Conservation (phyloP, 2,113 vertebrate species). For the rat (Rattus norvegicus) region DNA sequence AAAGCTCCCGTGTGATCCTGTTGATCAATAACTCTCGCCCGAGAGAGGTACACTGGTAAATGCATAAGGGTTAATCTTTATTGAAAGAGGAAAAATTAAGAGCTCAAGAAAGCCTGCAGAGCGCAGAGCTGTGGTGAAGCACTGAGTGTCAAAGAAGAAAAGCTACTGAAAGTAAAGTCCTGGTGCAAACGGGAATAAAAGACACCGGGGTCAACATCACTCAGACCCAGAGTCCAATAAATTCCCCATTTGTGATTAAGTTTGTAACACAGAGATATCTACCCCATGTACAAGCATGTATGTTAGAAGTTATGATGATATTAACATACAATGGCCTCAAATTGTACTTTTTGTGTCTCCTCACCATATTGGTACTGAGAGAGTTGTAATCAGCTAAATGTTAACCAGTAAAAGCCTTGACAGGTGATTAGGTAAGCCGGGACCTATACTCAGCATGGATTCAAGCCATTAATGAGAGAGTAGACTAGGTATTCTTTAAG, state of each 20-base stretch:
- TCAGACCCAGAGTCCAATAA: background rate
- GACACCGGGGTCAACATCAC: background rate
- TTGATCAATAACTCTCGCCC: background rate
- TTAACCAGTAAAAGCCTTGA: background rate
- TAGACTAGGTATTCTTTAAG: background rate
- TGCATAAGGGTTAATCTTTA: constrained; percentile 57
- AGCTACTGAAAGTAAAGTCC: constrained; percentile 5
- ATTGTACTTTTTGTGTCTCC: background rate
- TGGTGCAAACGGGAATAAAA: constrained; percentile 48
- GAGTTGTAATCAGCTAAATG: background rate
- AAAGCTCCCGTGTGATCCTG: background rate
- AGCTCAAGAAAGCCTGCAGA: constrained; percentile 39
- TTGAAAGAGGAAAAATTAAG: constrained; percentile 58
- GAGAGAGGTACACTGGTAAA: background rate
- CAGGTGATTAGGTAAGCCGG: no score
- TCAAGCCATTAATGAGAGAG: background rate
- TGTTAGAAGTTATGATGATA: background rate
- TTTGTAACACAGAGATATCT: background rate
- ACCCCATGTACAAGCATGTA: background rate
- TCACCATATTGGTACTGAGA: background rate
- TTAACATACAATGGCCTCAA: background rate
- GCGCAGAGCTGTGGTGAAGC: constrained; percentile 23
- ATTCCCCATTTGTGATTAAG: background rate
- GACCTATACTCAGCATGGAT: background rate
- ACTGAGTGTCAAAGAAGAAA: constrained; percentile 26